Conservation (phyloP, 2,113 vertebrate genomes). For the rabbit (Oryctolagus cuniculus) region DNA sequence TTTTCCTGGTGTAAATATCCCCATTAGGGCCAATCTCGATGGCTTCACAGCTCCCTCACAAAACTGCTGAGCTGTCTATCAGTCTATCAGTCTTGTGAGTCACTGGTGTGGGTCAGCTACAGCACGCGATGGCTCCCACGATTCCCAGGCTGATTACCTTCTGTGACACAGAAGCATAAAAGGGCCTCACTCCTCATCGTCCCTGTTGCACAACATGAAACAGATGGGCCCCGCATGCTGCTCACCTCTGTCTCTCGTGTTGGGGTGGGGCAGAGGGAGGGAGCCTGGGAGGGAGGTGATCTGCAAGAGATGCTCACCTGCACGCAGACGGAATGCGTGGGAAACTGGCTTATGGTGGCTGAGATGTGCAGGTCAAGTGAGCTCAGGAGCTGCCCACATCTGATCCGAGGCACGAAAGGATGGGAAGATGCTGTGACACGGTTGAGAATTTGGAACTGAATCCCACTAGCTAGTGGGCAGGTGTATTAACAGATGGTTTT, state of each 20-base stretch:
- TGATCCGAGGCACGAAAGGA: slow-evolving; percentile 26
- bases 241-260: fast-evolving
- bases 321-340: slow-evolving; percentile 5
- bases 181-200: neutral
- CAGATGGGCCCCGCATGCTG: neutral
- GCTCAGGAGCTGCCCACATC: slow-evolving; percentile 19
- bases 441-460: slow-evolving; percentile 41
- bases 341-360: slow-evolving; percentile 56
- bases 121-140: fast-evolving
- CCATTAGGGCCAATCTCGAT: neutral
- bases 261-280: neutral
- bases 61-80: neutral
- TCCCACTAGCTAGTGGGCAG: slow-evolving; percentile 51
- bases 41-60: neutral
- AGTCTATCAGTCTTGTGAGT: neutral
- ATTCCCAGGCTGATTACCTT: neutral
- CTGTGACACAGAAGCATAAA: fast-evolving
- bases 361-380: slow-evolving; percentile 9
- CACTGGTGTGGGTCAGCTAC: neutral
- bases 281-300: neutral
- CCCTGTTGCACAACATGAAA: neutral
- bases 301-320: neutral
- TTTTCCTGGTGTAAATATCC: neutral
- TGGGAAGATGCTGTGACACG: neutral
- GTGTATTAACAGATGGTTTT: slow-evolving; percentile 32